Conservation (phyloP, 2,888 invertebrate species). For the Tenthredo mesomela region DNA sequence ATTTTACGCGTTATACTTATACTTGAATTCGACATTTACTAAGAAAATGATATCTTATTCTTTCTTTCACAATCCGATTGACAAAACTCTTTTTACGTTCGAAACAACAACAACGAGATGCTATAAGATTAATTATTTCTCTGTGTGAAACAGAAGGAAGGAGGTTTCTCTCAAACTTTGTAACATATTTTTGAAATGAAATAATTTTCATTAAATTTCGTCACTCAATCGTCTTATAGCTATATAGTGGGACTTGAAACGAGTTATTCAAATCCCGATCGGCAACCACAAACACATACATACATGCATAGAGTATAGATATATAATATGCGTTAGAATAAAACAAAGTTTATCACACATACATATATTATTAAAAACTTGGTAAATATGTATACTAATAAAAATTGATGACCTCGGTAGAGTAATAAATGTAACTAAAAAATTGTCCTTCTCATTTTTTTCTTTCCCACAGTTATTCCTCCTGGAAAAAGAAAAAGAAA, state of each 20-base stretch:
- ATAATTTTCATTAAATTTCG: slow-evolving; percentile 41
- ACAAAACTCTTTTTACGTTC: background rate
- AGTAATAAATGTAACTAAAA: background rate
- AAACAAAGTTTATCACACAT: background rate
- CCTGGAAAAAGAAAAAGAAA: background rate
- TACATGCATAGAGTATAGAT: background rate
- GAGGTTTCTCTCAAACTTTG: background rate
- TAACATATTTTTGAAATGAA: background rate
- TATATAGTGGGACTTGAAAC: slow-evolving; percentile 33
- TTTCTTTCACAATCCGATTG: background rate
- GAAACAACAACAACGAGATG: background rate
- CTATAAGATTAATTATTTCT: background rate
- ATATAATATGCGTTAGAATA: background rate
- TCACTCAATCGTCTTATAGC: background rate
- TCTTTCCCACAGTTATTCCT: slow-evolving; percentile 9
- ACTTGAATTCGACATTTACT: background rate
- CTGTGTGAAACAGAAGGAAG: background rate
- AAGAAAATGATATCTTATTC: background rate
- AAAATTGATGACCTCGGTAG: background rate
- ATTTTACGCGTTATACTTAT: background rate
- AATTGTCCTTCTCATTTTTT: background rate
- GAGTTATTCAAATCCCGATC: slow-evolving; percentile 44
- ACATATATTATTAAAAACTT: background rate
- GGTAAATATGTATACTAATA: background rate
- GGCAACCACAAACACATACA: background rate